A percentile compares a stretch with the other conserved stretches of the same genome.
Conservation (phyloP, 2,888 invertebrate genomes). For the Tenodera sinensis region DNA sequence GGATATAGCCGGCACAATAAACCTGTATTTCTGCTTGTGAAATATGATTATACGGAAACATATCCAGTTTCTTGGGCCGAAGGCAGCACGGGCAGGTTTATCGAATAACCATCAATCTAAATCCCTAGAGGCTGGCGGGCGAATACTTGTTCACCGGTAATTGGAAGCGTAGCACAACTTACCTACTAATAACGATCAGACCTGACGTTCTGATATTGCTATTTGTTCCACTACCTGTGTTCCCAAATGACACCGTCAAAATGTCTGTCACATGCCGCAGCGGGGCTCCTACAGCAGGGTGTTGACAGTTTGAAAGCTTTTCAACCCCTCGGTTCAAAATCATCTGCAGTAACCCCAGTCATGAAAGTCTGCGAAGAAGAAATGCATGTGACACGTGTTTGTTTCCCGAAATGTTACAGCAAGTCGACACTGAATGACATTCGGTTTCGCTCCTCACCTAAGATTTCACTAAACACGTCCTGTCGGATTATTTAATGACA, state of each 20-base stretch:
- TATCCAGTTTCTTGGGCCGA: neutral
- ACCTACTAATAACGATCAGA: neutral
- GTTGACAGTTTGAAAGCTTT: neutral
- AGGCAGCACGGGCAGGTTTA: neutral
- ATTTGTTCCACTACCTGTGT: neutral
- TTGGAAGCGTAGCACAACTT: neutral
- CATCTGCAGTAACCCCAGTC: neutral
- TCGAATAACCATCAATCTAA: neutral
- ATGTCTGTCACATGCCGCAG: neutral
- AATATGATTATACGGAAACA: neutral
- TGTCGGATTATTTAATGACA: too few species aligned
- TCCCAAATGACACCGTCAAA: neutral
- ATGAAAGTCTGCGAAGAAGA: neutral
- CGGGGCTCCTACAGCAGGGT: neutral
- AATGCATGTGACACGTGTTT: neutral
- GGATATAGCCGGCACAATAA: too few species aligned
- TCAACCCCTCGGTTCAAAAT: neutral
- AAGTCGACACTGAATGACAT: too few species aligned
- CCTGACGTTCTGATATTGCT: constrained; percentile 4
- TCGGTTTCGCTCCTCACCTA: too few species aligned
- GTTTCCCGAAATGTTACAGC: too few species aligned
- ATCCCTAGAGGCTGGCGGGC: neutral
- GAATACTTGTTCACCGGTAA: neutral
- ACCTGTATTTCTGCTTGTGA: neutral
- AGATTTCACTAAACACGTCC: too few species aligned